Base-by-base conservation (phyloP, 2,888 invertebrate genomes). In the Eupelmus urozonus region DNA sequence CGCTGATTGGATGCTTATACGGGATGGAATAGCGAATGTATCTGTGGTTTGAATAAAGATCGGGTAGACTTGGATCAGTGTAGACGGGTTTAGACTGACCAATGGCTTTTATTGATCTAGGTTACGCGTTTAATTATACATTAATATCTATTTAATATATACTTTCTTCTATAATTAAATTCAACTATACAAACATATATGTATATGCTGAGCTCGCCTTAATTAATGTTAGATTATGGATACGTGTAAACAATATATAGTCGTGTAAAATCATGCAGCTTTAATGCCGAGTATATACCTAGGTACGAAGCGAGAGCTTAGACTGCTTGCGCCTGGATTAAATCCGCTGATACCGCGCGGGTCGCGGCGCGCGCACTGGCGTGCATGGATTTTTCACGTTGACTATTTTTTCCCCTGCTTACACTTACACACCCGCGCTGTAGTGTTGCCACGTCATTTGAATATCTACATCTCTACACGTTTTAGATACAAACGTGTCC, bases 401-500 rank as follows among this genome's bases (percentile, higher is more conserved):
- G 62, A 71, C 60, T 76, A 74, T 62, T 71, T 70, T 71, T 63
- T 29, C 13, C 51, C 69, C 49, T 27, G 45, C 57, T 62, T 42
- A 51, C 67, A 72, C 42, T 23, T 34, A 5, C 9, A n/a, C 34
- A 34, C 9, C 34, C 5, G 9, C 3, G 40, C 45, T 59, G 55
- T 51, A 69, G 69, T 67, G 49, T 59, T 67, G 29, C 66, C 62
- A 25, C 20, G 73, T 55, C 71, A 80, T 80, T 80, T 80, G 80
- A 80, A 80, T 80, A 80, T 80, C 80, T 80, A 80, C 77, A 80
- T 80, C 80, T 66, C 77, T 49, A 60, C 73, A 77, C 66, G 74
- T 74, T 80, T 75, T 49, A 74, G 77, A 77, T 77, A 77, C 76
- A 73, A 67, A 66, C 74, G n/a, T 55, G 18, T n/a, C n/a, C n/a